A percentile compares a stretch with the other conserved stretches of the same genome.
Evolutionary conservation across 2,888 invertebrate species (phyloP).

Genomic region (Erannis defoliaria): DNA sequence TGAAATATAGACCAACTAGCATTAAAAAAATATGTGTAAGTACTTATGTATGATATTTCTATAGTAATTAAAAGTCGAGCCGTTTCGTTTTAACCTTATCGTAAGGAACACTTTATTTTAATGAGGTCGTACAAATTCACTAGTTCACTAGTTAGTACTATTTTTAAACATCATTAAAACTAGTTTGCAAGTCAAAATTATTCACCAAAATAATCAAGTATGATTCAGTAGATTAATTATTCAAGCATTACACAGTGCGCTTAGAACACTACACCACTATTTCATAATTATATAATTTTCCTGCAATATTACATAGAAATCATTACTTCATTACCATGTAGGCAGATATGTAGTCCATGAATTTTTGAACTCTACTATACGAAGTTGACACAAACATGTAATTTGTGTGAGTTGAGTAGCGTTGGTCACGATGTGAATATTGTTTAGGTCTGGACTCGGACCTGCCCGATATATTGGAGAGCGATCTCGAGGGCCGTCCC

Average conservation of each 20-base stretch:
- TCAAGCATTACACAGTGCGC: slow-evolving; percentile 3
- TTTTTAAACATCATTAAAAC: slow-evolving; percentile 9
- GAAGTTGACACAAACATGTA: slow-evolving; percentile 16
- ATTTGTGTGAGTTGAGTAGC: slow-evolving; percentile 38
- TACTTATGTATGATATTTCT: neutral
- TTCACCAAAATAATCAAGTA: slow-evolving; percentile 8
- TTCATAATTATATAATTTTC: neutral
- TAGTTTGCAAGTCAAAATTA: slow-evolving; percentile 15
- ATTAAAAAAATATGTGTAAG: slow-evolving; percentile 1
- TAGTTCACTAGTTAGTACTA: slow-evolving; percentile 20
- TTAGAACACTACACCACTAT: neutral
- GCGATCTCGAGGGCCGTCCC: slow-evolving; percentile 81
- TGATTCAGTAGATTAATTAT: slow-evolving; percentile 22
- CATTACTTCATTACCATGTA: slow-evolving; percentile 35
- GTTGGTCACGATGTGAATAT: slow-evolving; percentile 60
- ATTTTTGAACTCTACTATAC: slow-evolving; percentile 58
- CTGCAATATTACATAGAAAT: slow-evolving; percentile 4
- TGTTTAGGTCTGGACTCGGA: slow-evolving; percentile 83
- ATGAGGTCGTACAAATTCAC: slow-evolving; percentile 23
- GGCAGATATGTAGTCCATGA: slow-evolving; percentile 54
- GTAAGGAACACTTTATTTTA: slow-evolving; percentile 15
- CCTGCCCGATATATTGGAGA: slow-evolving; percentile 79
- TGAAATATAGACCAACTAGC: no score
- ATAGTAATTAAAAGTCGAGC: slow-evolving; percentile 20
- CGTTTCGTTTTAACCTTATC: slow-evolving; percentile 22